These are phyloP conservation scores for Scelioninae gen. 2 DNA, from an alignment of 2,888 invertebrate species.

Conservation along the genomic window DNA sequence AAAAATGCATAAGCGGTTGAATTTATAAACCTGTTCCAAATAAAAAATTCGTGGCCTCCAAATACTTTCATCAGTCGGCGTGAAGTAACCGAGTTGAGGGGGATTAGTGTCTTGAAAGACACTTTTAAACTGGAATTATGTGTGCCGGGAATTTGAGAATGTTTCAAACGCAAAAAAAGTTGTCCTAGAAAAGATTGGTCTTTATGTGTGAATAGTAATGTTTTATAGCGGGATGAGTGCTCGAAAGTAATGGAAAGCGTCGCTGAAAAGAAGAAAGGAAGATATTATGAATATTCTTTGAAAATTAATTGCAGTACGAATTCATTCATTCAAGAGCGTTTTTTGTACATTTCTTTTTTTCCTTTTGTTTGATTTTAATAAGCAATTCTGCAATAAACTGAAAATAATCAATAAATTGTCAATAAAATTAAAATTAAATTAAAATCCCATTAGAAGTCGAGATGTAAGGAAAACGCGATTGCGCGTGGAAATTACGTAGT, in stretches of 20 bases:
- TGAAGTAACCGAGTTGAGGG: slow-evolving; percentile 38
- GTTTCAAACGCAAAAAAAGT: slow-evolving; percentile 45
- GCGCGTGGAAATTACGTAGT: slow-evolving; percentile 17
- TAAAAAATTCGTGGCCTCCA: slow-evolving; percentile 9
- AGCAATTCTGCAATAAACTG: too few species aligned
- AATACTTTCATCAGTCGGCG: slow-evolving; percentile 33
- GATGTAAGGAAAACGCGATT: slow-evolving; percentile 8
- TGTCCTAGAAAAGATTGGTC: slow-evolving; percentile 53
- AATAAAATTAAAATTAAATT: too few species aligned
- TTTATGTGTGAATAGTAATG: slow-evolving; percentile 42
- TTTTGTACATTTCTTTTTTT: not conserved
- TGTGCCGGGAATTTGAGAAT: slow-evolving; percentile 39
- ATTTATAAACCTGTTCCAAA: slow-evolving; percentile 15
- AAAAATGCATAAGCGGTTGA: not conserved
- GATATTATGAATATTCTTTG: slow-evolving; percentile 43
- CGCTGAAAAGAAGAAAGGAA: slow-evolving; percentile 24
- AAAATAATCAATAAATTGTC: too few species aligned
- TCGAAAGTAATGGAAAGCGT: slow-evolving; percentile 24
- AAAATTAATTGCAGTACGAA: slow-evolving; percentile 31
- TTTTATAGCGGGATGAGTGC: slow-evolving; percentile 33
- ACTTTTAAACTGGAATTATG: slow-evolving; percentile 48
- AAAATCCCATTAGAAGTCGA: too few species aligned
- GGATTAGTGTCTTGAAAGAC: slow-evolving; percentile 46
- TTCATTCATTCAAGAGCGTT: too few species aligned
- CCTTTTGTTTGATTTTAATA: not conserved